Evolutionary conservation across 1,140 invertebrate species (phyloP).

Genomic region (Polyergus mexicanus): DNA sequence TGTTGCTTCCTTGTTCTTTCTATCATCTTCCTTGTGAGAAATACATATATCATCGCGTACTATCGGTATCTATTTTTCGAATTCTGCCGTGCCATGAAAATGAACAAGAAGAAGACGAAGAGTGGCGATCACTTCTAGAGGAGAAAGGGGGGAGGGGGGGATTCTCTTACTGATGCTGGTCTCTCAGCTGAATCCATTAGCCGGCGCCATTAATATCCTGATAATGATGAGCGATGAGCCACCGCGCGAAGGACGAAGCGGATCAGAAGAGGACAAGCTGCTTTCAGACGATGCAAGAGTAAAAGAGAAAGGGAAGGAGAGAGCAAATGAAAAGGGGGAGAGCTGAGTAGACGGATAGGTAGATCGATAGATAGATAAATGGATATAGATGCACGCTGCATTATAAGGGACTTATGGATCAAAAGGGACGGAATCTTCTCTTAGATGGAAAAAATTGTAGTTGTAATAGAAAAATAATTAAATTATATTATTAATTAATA

Average conservation of each 20-base stretch:
- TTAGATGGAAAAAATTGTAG: background rate
- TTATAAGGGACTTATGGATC: constrained; percentile 5
- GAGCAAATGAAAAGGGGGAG: constrained; percentile 1
- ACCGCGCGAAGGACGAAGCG: constrained; percentile 62
- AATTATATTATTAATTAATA: constrained; percentile 27
- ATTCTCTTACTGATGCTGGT: constrained; percentile 69
- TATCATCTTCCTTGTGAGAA: background rate
- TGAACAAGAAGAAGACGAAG: constrained; percentile 5
- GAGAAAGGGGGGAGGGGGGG: constrained; percentile 40
- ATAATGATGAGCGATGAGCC: constrained; percentile 82
- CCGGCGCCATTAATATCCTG: constrained; percentile 80
- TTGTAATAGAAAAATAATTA: background rate
- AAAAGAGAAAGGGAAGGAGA: constrained; percentile 31
- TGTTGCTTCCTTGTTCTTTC: background rate
- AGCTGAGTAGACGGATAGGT: constrained; percentile 51
- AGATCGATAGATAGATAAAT: constrained; percentile 52
- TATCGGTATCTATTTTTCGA: constrained; percentile 68
- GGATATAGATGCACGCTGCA: constrained; percentile 1
- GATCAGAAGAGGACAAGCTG: constrained; percentile 53
- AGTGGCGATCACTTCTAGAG: constrained; percentile 34
- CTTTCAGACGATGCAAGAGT: background rate
- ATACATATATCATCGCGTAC: constrained; percentile 66
- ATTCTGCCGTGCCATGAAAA: constrained; percentile 55
- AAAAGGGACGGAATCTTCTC: background rate
- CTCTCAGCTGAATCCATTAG: constrained; percentile 81